Evolutionary conservation across 2,888 invertebrate species (phyloP).

Genomic region (Lampropteryx suffumata): DNA sequence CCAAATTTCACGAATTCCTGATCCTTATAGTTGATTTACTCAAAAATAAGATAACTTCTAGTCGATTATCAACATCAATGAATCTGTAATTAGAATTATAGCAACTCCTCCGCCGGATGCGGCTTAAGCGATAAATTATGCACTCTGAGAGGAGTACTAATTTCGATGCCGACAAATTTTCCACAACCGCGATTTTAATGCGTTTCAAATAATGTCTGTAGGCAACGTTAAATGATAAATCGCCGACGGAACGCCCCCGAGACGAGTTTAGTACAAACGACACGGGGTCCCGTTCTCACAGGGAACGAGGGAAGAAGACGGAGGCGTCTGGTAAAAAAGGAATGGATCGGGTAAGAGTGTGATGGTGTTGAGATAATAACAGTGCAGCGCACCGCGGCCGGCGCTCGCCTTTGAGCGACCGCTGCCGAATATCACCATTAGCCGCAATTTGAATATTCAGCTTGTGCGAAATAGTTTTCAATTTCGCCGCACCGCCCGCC

Average conservation of each 20-base stretch:
- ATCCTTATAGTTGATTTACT: background rate
- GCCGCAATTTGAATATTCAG: constrained; percentile 68
- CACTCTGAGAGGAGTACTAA: constrained; percentile 75
- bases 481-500: constrained; percentile 44
- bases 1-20: no score
- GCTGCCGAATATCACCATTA: constrained; percentile 75
- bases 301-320: constrained; percentile 62
- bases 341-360: constrained; percentile 73
- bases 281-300: constrained; percentile 56
- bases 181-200: constrained; percentile 80
- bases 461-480: constrained; percentile 61
- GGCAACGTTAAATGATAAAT: constrained; percentile 82
- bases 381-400: constrained; percentile 62
- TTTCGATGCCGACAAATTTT: constrained; percentile 82
- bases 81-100: constrained; percentile 72
- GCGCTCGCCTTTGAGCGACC: constrained; percentile 66
- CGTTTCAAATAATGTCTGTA: constrained; percentile 82
- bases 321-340: constrained; percentile 75
- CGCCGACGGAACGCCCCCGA: constrained; percentile 76
- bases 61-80: constrained; percentile 65
- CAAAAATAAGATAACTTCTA: constrained; percentile 16
- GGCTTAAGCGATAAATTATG: constrained; percentile 78
- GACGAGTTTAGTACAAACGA: constrained; percentile 73
- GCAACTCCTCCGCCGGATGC: constrained; percentile 65
- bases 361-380: constrained; percentile 83